phyloP scores from a whole-genome alignment of 2,113 vertebrate species.

The Chlamydotis undulata region DNA sequence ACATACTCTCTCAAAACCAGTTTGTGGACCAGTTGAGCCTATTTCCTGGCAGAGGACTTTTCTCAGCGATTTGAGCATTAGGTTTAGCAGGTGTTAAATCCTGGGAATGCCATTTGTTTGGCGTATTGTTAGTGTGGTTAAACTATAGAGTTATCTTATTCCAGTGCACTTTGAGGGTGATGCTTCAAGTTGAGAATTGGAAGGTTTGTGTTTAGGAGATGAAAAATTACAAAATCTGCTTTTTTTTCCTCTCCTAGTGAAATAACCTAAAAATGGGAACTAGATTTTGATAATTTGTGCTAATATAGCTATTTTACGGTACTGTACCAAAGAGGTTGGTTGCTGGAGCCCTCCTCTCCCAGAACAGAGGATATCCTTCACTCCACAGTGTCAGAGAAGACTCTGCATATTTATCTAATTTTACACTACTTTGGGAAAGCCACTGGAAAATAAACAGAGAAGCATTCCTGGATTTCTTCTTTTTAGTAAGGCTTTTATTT shows the following conservation, averaged over 20 bases:
- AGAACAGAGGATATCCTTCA: neutral
- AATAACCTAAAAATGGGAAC: neutral
- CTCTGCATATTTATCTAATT: neutral
- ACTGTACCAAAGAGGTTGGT: neutral
- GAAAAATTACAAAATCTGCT: neutral
- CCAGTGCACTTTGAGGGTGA: neutral
- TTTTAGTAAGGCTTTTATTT: neutral
- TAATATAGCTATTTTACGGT: neutral
- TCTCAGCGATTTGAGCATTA: neutral
- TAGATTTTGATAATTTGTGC: neutral
- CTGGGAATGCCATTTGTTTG: neutral
- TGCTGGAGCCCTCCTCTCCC: accelerated
- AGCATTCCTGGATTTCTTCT: neutral
- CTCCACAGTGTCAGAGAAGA: neutral
- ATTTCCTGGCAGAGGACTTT: neutral
- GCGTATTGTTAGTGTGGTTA: neutral
- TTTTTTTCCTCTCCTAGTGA: neutral
- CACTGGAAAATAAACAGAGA: neutral
- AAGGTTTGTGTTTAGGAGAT: neutral
- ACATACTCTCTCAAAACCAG: neutral
- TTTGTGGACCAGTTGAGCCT: neutral
- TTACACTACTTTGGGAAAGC: neutral
- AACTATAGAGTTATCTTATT: neutral
- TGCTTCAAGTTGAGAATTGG: neutral
- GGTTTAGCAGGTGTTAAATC: neutral